Evolutionary conservation across 2,797 vertebrate genomes (phyloP).

Genomic region (Peromyscus nudipes): DNA sequence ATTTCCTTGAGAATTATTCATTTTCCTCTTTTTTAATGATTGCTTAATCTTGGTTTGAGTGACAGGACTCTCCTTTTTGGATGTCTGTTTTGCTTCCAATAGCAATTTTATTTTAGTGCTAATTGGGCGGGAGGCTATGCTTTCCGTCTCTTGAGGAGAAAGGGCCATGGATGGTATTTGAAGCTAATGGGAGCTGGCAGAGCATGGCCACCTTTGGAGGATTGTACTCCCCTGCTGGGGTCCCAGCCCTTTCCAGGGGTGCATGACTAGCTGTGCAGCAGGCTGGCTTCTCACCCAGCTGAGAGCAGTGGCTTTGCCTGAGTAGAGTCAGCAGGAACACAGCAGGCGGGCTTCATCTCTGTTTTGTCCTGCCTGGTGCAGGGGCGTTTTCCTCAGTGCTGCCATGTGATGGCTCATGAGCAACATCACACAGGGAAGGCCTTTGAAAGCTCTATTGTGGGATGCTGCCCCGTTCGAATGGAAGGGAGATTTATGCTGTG

Average conservation of each 20-base stretch:
- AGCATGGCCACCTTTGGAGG: conserved; percentile 62
- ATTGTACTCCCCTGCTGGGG: conserved; percentile 68
- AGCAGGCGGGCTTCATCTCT: conserved; percentile 72
- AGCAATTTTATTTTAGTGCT: conserved; percentile 1
- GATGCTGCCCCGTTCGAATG: conserved; percentile 25
- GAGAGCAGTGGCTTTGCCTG: not conserved
- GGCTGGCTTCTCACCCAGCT: conserved; percentile 35
- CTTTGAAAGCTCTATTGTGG: conserved; percentile 61
- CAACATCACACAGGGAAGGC: conserved; percentile 38
- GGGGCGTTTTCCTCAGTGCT: conserved; percentile 34
- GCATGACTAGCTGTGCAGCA: conserved; percentile 28
- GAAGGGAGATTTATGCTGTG: conserved; percentile 52
- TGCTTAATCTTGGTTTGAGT: not conserved
- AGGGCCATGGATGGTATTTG: conserved; percentile 56
- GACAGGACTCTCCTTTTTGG: not conserved
- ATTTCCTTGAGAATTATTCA: not conserved
- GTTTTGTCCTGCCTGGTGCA: conserved; percentile 65
- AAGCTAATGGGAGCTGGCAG: conserved; percentile 49
- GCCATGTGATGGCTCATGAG: conserved; percentile 62
- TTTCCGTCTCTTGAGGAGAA: conserved; percentile 60
- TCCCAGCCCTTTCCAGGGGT: not conserved
- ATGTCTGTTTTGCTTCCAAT: not conserved
- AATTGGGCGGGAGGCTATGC: not conserved
- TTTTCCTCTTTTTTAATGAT: not conserved
- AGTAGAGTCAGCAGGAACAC: conserved; percentile 79